Evolutionary conservation across 2,113 vertebrate genomes (phyloP).

Genomic region (Platycercus adscitus): DNA sequence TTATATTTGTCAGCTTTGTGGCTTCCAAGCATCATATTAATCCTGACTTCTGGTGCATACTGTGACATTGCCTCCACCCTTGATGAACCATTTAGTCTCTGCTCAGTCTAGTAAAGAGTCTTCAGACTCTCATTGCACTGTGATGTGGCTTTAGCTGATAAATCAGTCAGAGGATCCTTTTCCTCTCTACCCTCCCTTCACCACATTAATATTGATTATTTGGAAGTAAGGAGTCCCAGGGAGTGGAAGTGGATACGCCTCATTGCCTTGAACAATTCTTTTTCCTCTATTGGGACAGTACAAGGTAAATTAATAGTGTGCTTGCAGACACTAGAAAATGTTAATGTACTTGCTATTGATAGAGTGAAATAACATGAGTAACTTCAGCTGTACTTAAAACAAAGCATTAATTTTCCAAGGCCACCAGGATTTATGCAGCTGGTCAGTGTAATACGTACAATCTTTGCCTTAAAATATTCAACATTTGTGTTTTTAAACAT

Average conservation of each 20-base stretch:
- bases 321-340: slow-evolving; percentile 87
- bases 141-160: slow-evolving; percentile 71
- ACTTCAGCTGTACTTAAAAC: slow-evolving; percentile 88
- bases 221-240: slow-evolving; percentile 81
- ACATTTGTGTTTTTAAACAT: neutral
- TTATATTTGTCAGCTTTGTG: neutral
- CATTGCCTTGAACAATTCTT: slow-evolving; percentile 85
- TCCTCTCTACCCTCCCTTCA: slow-evolving; percentile 66
- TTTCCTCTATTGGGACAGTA: slow-evolving; percentile 82
- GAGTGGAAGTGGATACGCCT: slow-evolving; percentile 84
- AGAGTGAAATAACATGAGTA: slow-evolving; percentile 87
- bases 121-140: slow-evolving; percentile 62
- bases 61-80: neutral
- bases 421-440: slow-evolving; percentile 63
- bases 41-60: neutral
- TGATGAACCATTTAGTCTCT: neutral
- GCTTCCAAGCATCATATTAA: neutral
- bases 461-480: slow-evolving; percentile 28
- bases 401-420: slow-evolving; percentile 85
- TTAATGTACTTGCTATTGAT: slow-evolving; percentile 89
- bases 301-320: slow-evolving; percentile 88
- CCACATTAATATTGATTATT: slow-evolving; percentile 86
- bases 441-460: neutral
- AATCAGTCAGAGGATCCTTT: slow-evolving; percentile 67
- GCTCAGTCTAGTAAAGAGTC: neutral